phyloP scores from a whole-genome alignment of 2,888 invertebrate genomes.

The Sisyra terminalis region DNA sequence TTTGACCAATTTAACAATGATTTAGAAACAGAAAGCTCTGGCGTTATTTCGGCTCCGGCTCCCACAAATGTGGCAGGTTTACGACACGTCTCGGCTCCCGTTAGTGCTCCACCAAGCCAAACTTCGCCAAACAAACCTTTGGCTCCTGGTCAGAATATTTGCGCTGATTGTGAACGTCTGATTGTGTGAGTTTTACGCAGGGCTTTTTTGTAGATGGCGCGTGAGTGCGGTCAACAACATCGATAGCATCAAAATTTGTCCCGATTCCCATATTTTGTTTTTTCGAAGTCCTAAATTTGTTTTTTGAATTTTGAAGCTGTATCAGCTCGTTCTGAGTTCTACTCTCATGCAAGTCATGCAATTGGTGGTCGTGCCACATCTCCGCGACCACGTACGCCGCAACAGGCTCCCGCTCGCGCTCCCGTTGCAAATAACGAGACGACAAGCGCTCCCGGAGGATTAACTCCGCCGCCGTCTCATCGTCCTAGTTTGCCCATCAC shows the following conservation, averaged over 20 bases:
- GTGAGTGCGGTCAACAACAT: conserved; percentile 2
- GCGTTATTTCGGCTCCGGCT: conserved; percentile 30
- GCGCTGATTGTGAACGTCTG: conserved; percentile 92
- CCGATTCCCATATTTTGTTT: no score
- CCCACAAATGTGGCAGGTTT: conserved; percentile 36
- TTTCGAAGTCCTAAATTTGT: neutral
- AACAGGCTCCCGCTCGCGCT: conserved; percentile 26
- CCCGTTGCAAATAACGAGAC: conserved; percentile 18
- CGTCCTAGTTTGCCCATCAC: conserved; percentile 29
- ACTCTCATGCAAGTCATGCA: conserved; percentile 62
- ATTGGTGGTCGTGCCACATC: conserved; percentile 46
- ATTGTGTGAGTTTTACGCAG: conserved; percentile 72
- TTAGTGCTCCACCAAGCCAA: conserved; percentile 38
- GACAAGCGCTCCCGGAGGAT: conserved; percentile 3
- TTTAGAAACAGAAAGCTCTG: conserved; percentile 13
- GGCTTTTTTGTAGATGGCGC: conserved; percentile 1
- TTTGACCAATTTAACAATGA: neutral
- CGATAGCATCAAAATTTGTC: no score
- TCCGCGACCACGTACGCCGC: conserved; percentile 36
- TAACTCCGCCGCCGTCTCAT: conserved; percentile 18
- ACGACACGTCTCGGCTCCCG: conserved; percentile 61
- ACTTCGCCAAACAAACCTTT: conserved; percentile 49
- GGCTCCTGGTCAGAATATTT: conserved; percentile 81
- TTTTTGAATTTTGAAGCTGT: conserved; percentile 1
- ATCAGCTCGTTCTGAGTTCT: conserved; percentile 35